phyloP scores from a whole-genome alignment of 1,140 invertebrate species.

The Drosophila nigrodunni region DNA sequence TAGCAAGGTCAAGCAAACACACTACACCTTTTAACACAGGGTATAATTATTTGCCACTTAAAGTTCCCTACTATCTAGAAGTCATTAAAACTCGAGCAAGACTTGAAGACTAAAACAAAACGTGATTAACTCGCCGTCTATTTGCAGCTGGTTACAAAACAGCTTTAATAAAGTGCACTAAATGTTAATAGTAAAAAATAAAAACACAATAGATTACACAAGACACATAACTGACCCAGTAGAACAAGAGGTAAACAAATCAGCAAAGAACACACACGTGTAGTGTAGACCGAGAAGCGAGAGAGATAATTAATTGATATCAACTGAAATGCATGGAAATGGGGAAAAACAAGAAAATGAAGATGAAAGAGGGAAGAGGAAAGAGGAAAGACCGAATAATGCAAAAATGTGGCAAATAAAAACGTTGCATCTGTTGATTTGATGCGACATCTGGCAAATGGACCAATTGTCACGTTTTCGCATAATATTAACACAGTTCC shows the following conservation, averaged over 20 bases:
- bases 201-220: neutral
- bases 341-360: neutral
- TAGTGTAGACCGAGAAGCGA: neutral
- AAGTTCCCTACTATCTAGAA: too few species aligned
- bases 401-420: conserved; percentile 33
- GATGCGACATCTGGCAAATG: conserved; percentile 15
- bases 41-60: too few species aligned
- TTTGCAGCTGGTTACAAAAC: neutral
- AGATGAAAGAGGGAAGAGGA: too few species aligned
- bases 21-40: too few species aligned
- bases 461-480: conserved; percentile 66
- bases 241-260: conserved; percentile 5
- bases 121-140: too few species aligned
- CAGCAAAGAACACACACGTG: conserved; percentile 11
- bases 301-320: conserved; percentile 25
- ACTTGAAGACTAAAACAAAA: too few species aligned
- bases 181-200: neutral
- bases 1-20: too few species aligned
- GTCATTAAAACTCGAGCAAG: too few species aligned
- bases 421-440: conserved; percentile 31
- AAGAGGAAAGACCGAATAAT: neutral
- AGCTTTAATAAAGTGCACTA: neutral
- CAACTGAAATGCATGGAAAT: conserved; percentile 27
- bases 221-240: conserved; percentile 24
- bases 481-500: conserved; percentile 62